Base-by-base conservation (phyloP, 1,140 invertebrate genomes). In the Lepidurus apus region DNA sequence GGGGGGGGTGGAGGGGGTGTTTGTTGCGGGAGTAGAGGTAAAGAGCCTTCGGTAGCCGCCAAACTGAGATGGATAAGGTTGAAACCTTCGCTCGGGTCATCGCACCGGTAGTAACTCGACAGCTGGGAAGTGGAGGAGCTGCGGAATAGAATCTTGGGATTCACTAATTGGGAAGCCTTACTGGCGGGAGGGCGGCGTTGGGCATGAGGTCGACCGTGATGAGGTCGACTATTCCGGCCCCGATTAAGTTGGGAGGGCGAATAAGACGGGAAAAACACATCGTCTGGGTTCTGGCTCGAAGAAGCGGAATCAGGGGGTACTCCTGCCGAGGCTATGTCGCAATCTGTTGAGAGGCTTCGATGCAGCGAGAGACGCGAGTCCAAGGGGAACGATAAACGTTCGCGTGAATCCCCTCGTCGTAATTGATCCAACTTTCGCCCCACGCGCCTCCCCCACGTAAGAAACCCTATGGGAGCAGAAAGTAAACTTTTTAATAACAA, bases 381-480 rank as follows among this genome's bases (percentile, higher is more conserved):
- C 81, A 79, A 81, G 84, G 82, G 44, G 80, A 76, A 9, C n/a
- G 65, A 42, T 73, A 73, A 53, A 21, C 78, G 75, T 73, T 80
- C 89, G 82, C 91, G 90, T 77, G 87, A 86, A 79, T 91, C 90
- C 43, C 88, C 86, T 81, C 90, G 88, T 80, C 91, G 89, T 80
- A 93, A 87, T 81, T 92, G 89, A 82, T 93, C 92, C 82, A 93
- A 87, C 83, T 93, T 93, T 81, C 90, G 91, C 79, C 92, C 91
- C 91, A 93, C 92, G 76, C 89, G 87, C 77, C 91, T 89, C 82
- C 92, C 91, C 92, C 92, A 93, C 79, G 92, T 92, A 78, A 90
- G 88, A 80, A 92, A 88, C 81, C 91, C 91, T 92, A 87, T 76
- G 87, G 87, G 75, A 43, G 21, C 13, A 78, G 45, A 80, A 76